Percentiles rank a stretch among this genome's conserved stretches.
These are phyloP conservation scores for Eilema caniola DNA, from an alignment of 2,888 invertebrate species.

Conservation along the genomic window DNA sequence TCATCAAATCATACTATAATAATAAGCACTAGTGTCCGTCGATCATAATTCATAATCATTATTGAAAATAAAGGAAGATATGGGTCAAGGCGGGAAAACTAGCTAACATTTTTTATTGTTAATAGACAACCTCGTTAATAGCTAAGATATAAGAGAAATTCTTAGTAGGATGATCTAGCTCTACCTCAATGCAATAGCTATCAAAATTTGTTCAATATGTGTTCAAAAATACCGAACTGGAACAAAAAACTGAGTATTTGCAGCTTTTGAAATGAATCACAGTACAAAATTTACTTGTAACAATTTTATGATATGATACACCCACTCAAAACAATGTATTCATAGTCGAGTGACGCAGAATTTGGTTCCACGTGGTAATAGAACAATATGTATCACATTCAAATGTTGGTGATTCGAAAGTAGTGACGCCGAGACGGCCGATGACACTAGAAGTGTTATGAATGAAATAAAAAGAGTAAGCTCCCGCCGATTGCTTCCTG, in stretches of 20 bases:
- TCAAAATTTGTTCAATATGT: neutral
- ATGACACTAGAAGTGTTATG: conserved; percentile 68
- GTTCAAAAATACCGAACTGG: conserved; percentile 5
- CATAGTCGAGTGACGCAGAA: conserved; percentile 44
- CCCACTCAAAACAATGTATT: conserved; percentile 47
- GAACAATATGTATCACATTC: conserved; percentile 53
- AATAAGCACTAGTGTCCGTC: neutral
- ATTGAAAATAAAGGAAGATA: neutral
- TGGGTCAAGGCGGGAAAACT: neutral
- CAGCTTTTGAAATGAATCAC: conserved; percentile 22
- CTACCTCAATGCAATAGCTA: conserved; percentile 3
- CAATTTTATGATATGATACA: conserved; percentile 41
- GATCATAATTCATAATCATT: neutral
- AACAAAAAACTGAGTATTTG: conserved; percentile 10
- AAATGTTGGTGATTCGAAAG: conserved; percentile 49
- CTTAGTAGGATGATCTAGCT: neutral
- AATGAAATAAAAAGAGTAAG: conserved; percentile 69
- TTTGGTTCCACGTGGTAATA: conserved; percentile 46
- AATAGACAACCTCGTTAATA: neutral
- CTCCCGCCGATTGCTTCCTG: conserved; percentile 73
- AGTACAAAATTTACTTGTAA: conserved; percentile 31
- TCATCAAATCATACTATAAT: neutral
- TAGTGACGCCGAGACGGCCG: conserved; percentile 57
- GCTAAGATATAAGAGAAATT: neutral
- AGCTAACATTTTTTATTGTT: neutral